phyloP scores from a whole-genome alignment of 1,140 invertebrate species.

The Dendroctonus valens region DNA sequence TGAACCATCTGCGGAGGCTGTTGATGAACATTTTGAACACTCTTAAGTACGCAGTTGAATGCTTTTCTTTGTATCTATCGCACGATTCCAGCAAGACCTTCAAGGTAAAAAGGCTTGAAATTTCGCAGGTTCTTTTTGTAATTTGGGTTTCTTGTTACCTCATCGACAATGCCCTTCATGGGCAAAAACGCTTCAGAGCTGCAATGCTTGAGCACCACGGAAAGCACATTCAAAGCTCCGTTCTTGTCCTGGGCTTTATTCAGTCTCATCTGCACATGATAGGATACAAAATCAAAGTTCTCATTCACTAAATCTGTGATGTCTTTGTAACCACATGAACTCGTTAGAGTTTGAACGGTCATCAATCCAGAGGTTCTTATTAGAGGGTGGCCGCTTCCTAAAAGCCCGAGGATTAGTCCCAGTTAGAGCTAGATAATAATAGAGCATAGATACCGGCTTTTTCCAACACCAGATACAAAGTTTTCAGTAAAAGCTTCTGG shows the following conservation, averaged over 20 bases:
- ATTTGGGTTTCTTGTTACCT: conserved; percentile 49
- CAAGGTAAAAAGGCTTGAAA: conserved; percentile 28
- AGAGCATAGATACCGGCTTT: conserved; percentile 56
- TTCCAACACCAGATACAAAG: conserved; percentile 66
- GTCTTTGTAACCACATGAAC: conserved; percentile 51
- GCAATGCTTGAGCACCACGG: conserved; percentile 64
- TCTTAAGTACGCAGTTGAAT: conserved; percentile 59
- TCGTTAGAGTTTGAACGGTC: conserved; percentile 56
- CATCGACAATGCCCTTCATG: conserved; percentile 62
- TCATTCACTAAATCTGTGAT: conserved; percentile 57
- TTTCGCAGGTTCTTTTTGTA: not conserved
- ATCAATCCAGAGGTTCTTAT: conserved; percentile 57
- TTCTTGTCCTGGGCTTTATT: conserved; percentile 55
- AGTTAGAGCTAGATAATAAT: not conserved
- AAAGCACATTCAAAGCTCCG: conserved; percentile 58
- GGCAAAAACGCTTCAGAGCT: conserved; percentile 59
- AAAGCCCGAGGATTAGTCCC: conserved; percentile 13
- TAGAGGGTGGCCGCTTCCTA: conserved; percentile 59
- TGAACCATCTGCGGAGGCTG: conserved; percentile 56
- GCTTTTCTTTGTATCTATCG: conserved; percentile 56
- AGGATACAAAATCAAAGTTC: conserved; percentile 68
- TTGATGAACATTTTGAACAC: conserved; percentile 64
- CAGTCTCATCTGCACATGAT: conserved; percentile 63
- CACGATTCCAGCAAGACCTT: conserved; percentile 60
- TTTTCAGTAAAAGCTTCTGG: conserved; percentile 60